Conservation (phyloP, 2,888 invertebrate genomes). For the Diachrysia chrysitis region DNA sequence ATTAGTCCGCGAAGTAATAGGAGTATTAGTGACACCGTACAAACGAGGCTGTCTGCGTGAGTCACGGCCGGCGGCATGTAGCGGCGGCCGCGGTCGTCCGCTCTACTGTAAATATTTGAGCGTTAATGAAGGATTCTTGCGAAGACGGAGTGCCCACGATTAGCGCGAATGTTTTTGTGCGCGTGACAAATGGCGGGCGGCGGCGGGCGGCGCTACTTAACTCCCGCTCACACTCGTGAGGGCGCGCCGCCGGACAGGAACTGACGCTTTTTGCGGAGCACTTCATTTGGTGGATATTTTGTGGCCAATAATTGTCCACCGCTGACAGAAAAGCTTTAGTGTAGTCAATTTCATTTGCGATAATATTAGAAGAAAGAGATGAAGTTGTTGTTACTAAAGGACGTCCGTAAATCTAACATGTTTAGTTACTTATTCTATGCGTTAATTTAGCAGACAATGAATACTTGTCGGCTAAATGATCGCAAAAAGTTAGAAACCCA, state of each 20-base stretch:
- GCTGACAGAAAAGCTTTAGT: slow-evolving; percentile 12
- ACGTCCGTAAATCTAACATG: too few species aligned
- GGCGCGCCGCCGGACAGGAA: slow-evolving; percentile 15
- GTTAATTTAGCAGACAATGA: too few species aligned
- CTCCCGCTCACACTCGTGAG: slow-evolving; percentile 11
- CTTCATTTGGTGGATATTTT: slow-evolving; percentile 21
- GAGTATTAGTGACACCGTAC: slow-evolving; percentile 21
- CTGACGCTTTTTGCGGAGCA: slow-evolving; percentile 39
- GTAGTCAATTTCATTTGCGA: background rate
- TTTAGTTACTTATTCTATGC: too few species aligned
- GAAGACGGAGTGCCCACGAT: slow-evolving; percentile 50
- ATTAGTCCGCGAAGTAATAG: background rate
- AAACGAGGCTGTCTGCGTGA: slow-evolving; percentile 32
- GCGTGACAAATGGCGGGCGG: slow-evolving; percentile 58
- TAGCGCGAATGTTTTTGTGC: slow-evolving; percentile 56
- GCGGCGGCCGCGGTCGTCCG: slow-evolving; percentile 29
- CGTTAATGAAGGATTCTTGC: slow-evolving; percentile 60
- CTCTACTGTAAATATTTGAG: slow-evolving; percentile 42
- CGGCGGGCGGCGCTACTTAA: slow-evolving; percentile 24
- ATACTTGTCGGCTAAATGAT: too few species aligned
- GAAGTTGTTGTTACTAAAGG: background rate
- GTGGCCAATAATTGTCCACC: slow-evolving; percentile 13
- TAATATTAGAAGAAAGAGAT: background rate
- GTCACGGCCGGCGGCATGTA: slow-evolving; percentile 28
- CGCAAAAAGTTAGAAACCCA: too few species aligned